A percentile compares a stretch with the other conserved stretches of the same genome.
Conservation (phyloP, 2,113 vertebrate genomes). For the Cephalopterus ornatus region DNA sequence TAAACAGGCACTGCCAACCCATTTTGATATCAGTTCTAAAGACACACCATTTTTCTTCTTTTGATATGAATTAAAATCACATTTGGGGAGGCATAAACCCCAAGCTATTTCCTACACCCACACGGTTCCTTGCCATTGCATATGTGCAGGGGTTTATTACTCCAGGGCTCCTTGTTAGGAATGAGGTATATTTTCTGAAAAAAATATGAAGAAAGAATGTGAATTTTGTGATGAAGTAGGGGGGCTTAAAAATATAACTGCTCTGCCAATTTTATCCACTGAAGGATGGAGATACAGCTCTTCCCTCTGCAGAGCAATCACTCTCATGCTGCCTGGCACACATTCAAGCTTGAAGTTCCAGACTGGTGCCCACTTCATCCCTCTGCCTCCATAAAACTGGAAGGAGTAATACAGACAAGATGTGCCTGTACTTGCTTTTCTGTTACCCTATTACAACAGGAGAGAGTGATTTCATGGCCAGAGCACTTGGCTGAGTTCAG, state of each 20-base stretch:
- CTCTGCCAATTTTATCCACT: slow-evolving; percentile 15
- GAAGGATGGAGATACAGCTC: slow-evolving; percentile 21
- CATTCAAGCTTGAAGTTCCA: slow-evolving; percentile 25
- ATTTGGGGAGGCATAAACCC: background rate
- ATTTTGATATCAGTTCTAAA: background rate
- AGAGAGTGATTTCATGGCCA: background rate
- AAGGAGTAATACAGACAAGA: slow-evolving; percentile 53
- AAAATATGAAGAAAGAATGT: background rate
- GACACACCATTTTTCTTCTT: background rate
- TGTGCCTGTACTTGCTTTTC: slow-evolving; percentile 30
- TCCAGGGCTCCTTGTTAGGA: slow-evolving; percentile 2
- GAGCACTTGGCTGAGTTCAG: background rate
- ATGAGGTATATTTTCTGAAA: background rate
- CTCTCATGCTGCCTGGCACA: slow-evolving; percentile 13
- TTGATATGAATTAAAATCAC: background rate
- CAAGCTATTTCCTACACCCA: background rate
- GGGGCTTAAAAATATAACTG: slow-evolving; percentile 1
- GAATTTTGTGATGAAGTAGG: slow-evolving; percentile 7
- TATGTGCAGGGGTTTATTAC: slow-evolving; percentile 3
- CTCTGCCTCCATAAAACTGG: slow-evolving; percentile 46
- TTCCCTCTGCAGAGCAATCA: slow-evolving; percentile 48
- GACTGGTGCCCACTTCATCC: slow-evolving; percentile 44
- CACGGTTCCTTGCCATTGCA: background rate
- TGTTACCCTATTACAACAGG: background rate
- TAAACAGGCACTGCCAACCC: background rate